Evolutionary conservation across 2,797 vertebrate genomes (phyloP).

Genomic region (Amniataba percoides): DNA sequence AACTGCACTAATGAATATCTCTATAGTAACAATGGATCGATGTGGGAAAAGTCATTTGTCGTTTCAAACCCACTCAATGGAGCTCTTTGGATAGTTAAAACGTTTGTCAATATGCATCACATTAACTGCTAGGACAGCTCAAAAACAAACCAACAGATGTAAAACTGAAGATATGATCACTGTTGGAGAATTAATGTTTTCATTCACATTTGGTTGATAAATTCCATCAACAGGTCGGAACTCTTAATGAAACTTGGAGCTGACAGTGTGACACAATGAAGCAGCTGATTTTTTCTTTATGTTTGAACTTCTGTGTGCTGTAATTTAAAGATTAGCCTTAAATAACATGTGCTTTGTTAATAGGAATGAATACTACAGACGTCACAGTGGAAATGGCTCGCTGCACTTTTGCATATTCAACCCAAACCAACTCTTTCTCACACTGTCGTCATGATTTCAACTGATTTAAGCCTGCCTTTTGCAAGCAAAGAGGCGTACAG

Average conservation of each 20-base stretch:
- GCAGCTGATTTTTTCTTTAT: neutral
- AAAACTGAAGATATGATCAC: neutral
- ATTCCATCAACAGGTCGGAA: neutral
- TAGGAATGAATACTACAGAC: slow-evolving; percentile 33
- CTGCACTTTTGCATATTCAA: slow-evolving; percentile 30
- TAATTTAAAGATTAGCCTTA: neutral
- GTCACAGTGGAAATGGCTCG: slow-evolving; percentile 18
- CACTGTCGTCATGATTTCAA: neutral
- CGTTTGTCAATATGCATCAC: neutral
- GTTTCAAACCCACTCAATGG: neutral
- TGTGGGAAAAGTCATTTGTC: neutral
- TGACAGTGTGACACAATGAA: neutral
- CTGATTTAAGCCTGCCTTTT: slow-evolving; percentile 4
- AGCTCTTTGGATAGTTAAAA: neutral
- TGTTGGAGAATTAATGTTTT: neutral
- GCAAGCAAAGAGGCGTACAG: slow-evolving; percentile 3
- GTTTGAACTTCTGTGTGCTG: slow-evolving; percentile 3
- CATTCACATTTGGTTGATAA: neutral
- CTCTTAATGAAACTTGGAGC: neutral
- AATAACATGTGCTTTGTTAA: slow-evolving; percentile 33
- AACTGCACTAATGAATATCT: slow-evolving; percentile 4
- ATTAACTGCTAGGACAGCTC: neutral
- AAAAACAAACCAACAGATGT: neutral
- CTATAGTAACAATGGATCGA: neutral
- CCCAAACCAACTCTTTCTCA: neutral